Base-by-base conservation (phyloP, 2,888 invertebrate species). In the Linyphia triangularis region DNA sequence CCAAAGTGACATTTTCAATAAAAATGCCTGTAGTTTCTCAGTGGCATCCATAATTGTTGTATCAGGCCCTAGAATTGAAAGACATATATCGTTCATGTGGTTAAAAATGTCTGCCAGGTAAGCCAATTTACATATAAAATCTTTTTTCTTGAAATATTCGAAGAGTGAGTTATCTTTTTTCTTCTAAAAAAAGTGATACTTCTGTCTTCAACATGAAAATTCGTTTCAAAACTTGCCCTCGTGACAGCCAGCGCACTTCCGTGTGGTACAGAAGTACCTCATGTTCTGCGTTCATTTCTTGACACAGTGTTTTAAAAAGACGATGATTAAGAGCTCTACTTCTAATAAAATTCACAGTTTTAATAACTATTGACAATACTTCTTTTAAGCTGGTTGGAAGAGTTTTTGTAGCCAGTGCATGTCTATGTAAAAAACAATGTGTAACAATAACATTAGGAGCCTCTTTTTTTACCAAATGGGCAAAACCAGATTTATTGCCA, bases 181-280 rank as follows among this genome's bases (percentile, higher is more conserved):
- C n/a, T n/a, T n/a, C n/a, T n/a, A n/a, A n/a, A n/a, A n/a, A n/a
- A n/a, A n/a, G n/a, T n/a, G n/a, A n/a, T n/a, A n/a, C n/a, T n/a
- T n/a, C n/a, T n/a, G n/a, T n/a, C n/a, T n/a, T n/a, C n/a, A n/a
- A n/a, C n/a, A n/a, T n/a, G n/a, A n/a, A n/a, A n/a, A n/a, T n/a
- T n/a, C n/a, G n/a, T n/a, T n/a, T n/a, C n/a, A n/a, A n/a, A n/a
- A n/a, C n/a, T n/a, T n/a, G n/a, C n/a, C n/a, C n/a, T n/a, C n/a
- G n/a, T n/a, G n/a, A 69, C 69, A 72, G 82, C 82, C 70, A 70
- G 82, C 82, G 70, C 82, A 82, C 70, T 70, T 82, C 70, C 82
- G 61, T 82, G 82, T 82, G 82, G 82, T 70, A 82, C 82, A 82
- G 82, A 82, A 82, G 82, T 82, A 82, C 82, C 82, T 82, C 82